phyloP scores from a whole-genome alignment of 2,888 invertebrate genomes.

The Clusia tigrina region DNA sequence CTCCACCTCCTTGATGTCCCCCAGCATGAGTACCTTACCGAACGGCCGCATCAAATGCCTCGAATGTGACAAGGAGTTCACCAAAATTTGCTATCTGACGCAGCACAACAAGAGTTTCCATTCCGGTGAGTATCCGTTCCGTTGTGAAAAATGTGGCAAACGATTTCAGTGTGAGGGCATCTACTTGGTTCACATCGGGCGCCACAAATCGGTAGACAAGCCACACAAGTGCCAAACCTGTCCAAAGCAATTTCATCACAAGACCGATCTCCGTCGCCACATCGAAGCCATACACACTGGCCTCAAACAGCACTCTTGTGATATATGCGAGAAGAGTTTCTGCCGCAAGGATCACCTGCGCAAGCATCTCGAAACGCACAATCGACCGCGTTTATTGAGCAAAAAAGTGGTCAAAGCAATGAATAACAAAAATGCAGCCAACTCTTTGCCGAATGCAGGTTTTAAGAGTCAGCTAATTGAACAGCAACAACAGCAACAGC shows the following conservation, averaged over 20 bases:
- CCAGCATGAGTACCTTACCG: constrained; percentile 49
- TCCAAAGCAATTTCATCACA: constrained; percentile 90
- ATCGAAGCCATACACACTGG: constrained; percentile 84
- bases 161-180: constrained; percentile 77
- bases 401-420: constrained; percentile 27
- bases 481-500: constrained; percentile 25
- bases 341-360: constrained; percentile 91
- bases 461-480: background rate
- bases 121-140: constrained; percentile 84
- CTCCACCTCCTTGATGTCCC: constrained; percentile 45
- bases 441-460: background rate
- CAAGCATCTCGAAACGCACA: constrained; percentile 84
- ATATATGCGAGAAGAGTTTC: constrained; percentile 85
- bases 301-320: constrained; percentile 82
- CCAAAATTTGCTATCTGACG: constrained; percentile 86
- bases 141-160: constrained; percentile 86
- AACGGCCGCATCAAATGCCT: constrained; percentile 71
- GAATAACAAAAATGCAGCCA: background rate
- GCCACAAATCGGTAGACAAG: constrained; percentile 80
- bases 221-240: constrained; percentile 86
- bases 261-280: constrained; percentile 86
- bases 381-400: constrained; percentile 60
- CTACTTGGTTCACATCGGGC: constrained; percentile 78
- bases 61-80: constrained; percentile 85
- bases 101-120: constrained; percentile 92